Percentiles rank a stretch among this genome's conserved stretches.
Evolutionary conservation across 2,888 invertebrate species (phyloP).

Genomic region (Cryptosula pallasiana): DNA sequence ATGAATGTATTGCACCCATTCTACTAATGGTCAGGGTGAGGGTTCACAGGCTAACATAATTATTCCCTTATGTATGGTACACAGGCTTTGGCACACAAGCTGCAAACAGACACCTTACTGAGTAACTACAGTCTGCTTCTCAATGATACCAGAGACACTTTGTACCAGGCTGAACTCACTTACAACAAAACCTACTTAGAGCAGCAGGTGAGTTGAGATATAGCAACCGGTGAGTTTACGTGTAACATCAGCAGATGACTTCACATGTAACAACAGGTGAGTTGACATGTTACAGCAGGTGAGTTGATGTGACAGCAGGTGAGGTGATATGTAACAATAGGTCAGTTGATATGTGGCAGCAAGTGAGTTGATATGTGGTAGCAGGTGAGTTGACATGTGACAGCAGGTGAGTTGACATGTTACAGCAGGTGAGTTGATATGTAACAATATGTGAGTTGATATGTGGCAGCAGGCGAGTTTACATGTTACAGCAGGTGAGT

Average conservation of each 20-base stretch:
- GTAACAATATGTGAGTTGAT: not conserved
- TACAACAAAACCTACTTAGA: constrained; percentile 20
- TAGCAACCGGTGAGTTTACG: no score
- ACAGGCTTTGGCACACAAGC: constrained; percentile 61
- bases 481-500: not conserved
- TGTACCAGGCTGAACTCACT: not conserved
- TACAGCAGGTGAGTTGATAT: not conserved
- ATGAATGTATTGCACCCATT: no score
- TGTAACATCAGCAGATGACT: no score
- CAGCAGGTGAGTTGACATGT: not conserved
- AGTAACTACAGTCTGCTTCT: constrained; percentile 25
- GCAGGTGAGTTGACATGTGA: constrained; percentile 4
- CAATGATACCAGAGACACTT: not conserved
- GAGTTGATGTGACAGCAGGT: no score
- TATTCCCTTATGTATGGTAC: no score
- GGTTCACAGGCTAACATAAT: no score
- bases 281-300: no score
- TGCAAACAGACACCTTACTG: constrained; percentile 54
- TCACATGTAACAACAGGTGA: no score
- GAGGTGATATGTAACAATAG: no score
- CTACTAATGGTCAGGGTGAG: no score
- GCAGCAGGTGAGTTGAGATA: no score
- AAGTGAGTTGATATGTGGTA: not conserved
- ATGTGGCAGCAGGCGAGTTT: not conserved
- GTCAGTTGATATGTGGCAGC: not conserved